Evolutionary conservation across 2,888 invertebrate species (phyloP), one percentile per base, ranked within the genome.

Genomic region (Drosophila anomelani): DNA sequence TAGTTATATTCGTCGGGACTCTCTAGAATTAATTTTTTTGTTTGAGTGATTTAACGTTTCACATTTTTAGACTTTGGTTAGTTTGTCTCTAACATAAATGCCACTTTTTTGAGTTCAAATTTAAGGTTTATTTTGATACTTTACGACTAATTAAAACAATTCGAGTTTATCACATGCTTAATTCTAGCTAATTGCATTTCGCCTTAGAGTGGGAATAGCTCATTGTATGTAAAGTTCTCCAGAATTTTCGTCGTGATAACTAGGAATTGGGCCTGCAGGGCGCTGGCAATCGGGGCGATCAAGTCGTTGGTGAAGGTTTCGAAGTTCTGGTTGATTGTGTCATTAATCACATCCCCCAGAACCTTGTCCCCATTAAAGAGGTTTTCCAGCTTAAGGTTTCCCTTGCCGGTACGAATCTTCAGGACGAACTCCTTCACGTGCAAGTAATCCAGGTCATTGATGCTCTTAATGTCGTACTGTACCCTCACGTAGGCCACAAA

Each of bases 331-430:
- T 92, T 92, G 55, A 92, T 91, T 1, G 92, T 91, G n/a, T 92
- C 90, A 90, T 96, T 96, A 94, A 96, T 95, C 7, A 95, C 94
- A 51, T 94, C 94, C 43, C 96, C 96, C 15, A 96, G 91, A 76
- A 95, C 94, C 70, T 93, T 93, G 76, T 96, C 95, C 0, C 95
- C 95, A 66, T 95, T 95, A 86, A 96, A 96, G 6, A 96, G 93
- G 92, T 96, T 95, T n/a, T 95, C 94, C 44, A 97, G 92, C 73
- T 95, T 94, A 77, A 96, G 93, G 13, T 93, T 93, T 0, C 95
- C 96, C 57, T 94, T 93, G 1, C 95, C 95, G 8, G 96, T 94
- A 75, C 95, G 94, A 85, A 96, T 96, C 85, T 95, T 94, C 0
- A 96, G 94, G 51, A 93, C 93, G 49, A 96, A 94, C 10, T 95